phyloP scores from a whole-genome alignment of 2,888 invertebrate genomes.

The Hyalella azteca region DNA sequence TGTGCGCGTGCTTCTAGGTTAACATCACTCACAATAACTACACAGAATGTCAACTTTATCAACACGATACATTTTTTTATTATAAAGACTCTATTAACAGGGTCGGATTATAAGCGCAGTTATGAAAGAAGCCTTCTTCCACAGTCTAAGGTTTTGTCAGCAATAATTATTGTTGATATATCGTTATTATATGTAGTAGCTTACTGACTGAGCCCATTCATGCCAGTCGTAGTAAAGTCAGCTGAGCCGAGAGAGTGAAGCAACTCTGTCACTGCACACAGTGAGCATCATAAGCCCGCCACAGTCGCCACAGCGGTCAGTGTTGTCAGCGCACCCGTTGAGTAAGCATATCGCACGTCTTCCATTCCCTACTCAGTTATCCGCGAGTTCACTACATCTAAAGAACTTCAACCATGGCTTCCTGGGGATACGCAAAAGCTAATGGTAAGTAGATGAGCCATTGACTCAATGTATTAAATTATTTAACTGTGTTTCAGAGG shows the following conservation, averaged over 20 bases:
- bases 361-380: neutral
- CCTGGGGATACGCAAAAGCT: slow-evolving; percentile 1
- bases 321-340: neutral
- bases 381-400: neutral
- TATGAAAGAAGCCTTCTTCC: too few relatives aligned
- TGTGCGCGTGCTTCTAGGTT: too few relatives aligned
- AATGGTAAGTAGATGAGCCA: slow-evolving; percentile 18
- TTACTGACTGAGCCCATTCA: slow-evolving; percentile 3
- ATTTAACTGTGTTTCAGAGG: too few relatives aligned
- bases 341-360: neutral
- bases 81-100: too few relatives aligned
- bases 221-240: neutral
- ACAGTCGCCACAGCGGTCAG: neutral
- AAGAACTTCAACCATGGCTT: neutral
- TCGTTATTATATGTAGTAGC: too few relatives aligned
- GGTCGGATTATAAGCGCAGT: too few relatives aligned
- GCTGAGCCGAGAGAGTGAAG: neutral
- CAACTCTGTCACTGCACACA: neutral
- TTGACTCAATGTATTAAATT: too few relatives aligned
- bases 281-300: slow-evolving; percentile 11
- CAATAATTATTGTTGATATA: too few relatives aligned
- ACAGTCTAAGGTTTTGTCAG: too few relatives aligned
- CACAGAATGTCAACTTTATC: too few relatives aligned
- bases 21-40: too few relatives aligned
- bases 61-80: too few relatives aligned